A percentile compares a stretch with the other conserved stretches of the same genome.
phyloP scores from a whole-genome alignment of 2,113 vertebrate genomes.

The Propithecus coquereli region DNA sequence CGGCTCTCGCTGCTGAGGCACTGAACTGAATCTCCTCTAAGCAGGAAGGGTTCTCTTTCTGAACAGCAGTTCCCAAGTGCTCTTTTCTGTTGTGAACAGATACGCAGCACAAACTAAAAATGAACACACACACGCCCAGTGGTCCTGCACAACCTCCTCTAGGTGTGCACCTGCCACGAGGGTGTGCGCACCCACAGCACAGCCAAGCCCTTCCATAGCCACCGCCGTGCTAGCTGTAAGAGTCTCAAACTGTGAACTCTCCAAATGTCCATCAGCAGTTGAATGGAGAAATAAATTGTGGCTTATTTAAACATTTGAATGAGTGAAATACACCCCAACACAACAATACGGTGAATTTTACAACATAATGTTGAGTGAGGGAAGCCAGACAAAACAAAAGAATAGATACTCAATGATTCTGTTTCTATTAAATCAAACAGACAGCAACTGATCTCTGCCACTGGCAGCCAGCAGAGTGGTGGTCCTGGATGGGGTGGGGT shows the following conservation, averaged over 20 bases:
- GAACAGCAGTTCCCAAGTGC: neutral
- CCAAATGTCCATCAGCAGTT: neutral
- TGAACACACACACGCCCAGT: too few relatives aligned
- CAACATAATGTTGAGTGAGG: neutral
- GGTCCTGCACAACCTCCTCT: accelerated
- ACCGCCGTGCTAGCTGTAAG: accelerated
- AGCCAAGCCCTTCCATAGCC: accelerated
- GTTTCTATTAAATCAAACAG: neutral
- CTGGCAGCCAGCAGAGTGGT: accelerated
- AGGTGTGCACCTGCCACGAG: neutral
- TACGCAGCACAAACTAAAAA: neutral
- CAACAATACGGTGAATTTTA: neutral
- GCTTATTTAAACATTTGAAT: neutral
- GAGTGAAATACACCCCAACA: neutral
- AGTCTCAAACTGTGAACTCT: neutral
- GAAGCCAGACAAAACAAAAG: neutral
- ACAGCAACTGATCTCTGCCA: accelerated
- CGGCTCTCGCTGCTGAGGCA: neutral
- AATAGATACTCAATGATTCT: accelerated
- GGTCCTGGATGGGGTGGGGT: neutral
- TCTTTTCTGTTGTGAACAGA: neutral
- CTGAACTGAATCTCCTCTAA: too few relatives aligned
- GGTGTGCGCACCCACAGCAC: accelerated
- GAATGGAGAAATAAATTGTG: neutral
- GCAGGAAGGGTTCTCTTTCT: neutral